Evolutionary conservation across 2,888 invertebrate species (phyloP), one percentile per base, ranked within the genome.

Genomic region (Cephonodes hylas): DNA sequence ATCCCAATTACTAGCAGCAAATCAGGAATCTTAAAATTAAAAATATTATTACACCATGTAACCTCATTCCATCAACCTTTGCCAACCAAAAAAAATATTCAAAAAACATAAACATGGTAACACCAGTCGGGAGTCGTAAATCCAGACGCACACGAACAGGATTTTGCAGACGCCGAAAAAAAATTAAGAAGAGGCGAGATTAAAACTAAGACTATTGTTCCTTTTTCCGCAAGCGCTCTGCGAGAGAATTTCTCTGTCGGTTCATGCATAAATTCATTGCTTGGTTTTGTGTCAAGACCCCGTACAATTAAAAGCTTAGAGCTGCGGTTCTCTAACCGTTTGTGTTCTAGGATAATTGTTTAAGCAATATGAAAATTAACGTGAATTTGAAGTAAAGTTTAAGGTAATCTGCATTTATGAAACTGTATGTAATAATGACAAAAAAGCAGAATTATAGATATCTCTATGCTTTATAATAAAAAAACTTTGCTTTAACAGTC

Each of bases 251-350:
- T 86, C 85, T 71, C 74, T 70, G 76, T 73, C 77, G 80, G 80
- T 85, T 90, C 91, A 92, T 91, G 90, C 89, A 91, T 91, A 86
- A 88, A 91, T 91, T 90, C 90, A 91, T 89, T 86, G 83, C 83
- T 53, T 76, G 81, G 84, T 84, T 87, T 85, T 85, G 82, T 86
- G 70, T 62, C 80, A 77, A 79, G 80, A 77, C 72, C 65, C 65
- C 72, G 86, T 85, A 89, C 89, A 90, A 91, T 90, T 89, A 88
- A 88, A 87, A 77, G 79, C 75, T 85, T 78, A 81, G 79, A 13
- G 8, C 46, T 23, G 45, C 13, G 53, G 42, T 60, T 18, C 60
- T 20, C 48, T 53, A 60, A 22, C 8, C 20, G 10, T 23, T 20
- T 31, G 8, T n/a, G 15, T 1, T 53, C 53, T 31, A 53, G 53